These are phyloP conservation scores for Drosophila testacea DNA, from an alignment of 2,888 invertebrate genomes.

Conservation along the genomic window DNA sequence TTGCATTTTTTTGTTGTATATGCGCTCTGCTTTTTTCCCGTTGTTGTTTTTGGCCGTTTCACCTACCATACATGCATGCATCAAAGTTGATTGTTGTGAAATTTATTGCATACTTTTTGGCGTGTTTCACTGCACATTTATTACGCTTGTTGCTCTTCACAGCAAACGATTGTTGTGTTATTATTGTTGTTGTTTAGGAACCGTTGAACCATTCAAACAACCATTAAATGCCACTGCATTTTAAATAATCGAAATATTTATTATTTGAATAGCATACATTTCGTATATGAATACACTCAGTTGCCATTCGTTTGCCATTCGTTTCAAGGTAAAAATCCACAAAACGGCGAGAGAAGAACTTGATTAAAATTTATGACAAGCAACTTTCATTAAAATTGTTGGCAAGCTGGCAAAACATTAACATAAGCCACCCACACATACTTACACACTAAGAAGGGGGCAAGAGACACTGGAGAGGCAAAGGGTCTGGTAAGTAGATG, in stretches of 20 bases:
- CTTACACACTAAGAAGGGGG: too few species aligned
- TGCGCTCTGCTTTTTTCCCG: conserved; percentile 17
- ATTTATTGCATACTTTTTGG: conserved; percentile 82
- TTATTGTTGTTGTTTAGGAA: conserved; percentile 68
- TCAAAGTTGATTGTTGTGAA: conserved; percentile 81
- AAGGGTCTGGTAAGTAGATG: conserved; percentile 4
- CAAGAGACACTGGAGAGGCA: background rate
- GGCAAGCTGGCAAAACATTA: conserved; percentile 58
- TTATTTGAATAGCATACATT: background rate
- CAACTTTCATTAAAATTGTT: conserved; percentile 68
- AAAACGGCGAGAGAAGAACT: conserved; percentile 25
- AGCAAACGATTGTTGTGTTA: conserved; percentile 44
- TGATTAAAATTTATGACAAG: conserved; percentile 70
- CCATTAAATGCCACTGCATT: conserved; percentile 70
- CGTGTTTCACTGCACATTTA: conserved; percentile 70
- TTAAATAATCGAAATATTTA: conserved; percentile 52
- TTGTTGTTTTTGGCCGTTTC: conserved; percentile 42
- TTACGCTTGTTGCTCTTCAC: conserved; percentile 80
- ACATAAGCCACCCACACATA: conserved; percentile 58
- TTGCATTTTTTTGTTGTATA: conserved; percentile 28
- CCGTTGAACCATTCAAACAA: conserved; percentile 76
- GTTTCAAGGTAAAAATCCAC: conserved; percentile 23
- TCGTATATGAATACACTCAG: background rate
- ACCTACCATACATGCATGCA: conserved; percentile 81
- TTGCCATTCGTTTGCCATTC: conserved; percentile 13